Evolutionary conservation across 1,140 invertebrate genomes (phyloP).

Genomic region (Oscheius sp.): DNA sequence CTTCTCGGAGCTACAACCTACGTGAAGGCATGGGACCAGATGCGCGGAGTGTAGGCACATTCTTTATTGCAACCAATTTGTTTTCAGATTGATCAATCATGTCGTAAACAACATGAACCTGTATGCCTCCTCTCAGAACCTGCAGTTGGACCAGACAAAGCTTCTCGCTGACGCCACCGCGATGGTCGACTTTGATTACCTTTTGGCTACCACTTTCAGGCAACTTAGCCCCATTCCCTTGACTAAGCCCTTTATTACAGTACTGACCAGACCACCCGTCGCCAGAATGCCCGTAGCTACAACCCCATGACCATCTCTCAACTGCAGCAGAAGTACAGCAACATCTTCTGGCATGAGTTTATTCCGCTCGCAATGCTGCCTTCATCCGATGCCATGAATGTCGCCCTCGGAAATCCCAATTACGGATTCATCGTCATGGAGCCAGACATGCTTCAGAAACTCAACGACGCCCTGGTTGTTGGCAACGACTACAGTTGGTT

Average conservation of each 20-base stretch:
- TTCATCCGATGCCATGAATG: conserved; percentile 4
- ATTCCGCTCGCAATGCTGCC: neutral
- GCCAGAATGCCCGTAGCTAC: conserved; percentile 43
- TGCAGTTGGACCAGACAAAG: conserved; percentile 17
- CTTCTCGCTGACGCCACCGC: conserved; percentile 39
- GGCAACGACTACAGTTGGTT: conserved; percentile 2
- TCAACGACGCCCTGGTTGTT: conserved; percentile 10
- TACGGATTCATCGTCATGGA: conserved; percentile 37
- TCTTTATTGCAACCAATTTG: neutral
- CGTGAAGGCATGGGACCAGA: conserved; percentile 37
- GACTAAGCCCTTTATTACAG: conserved; percentile 11
- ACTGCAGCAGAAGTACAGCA: neutral
- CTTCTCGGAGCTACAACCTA: conserved; percentile 30
- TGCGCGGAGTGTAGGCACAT: conserved; percentile 23
- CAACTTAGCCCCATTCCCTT: neutral
- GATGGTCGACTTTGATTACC: conserved; percentile 44
- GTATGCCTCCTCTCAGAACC: conserved; percentile 26
- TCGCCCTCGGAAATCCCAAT: conserved; percentile 5
- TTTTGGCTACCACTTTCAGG: conserved; percentile 41
- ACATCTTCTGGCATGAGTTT: conserved; percentile 23
- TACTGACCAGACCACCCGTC: conserved; percentile 39
- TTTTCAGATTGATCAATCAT: neutral
- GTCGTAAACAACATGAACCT: conserved; percentile 19
- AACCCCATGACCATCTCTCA: conserved; percentile 36
- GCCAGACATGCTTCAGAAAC: conserved; percentile 7